Conservation (phyloP, 1,140 invertebrate genomes). For the Muscidifurax raptorellus region DNA sequence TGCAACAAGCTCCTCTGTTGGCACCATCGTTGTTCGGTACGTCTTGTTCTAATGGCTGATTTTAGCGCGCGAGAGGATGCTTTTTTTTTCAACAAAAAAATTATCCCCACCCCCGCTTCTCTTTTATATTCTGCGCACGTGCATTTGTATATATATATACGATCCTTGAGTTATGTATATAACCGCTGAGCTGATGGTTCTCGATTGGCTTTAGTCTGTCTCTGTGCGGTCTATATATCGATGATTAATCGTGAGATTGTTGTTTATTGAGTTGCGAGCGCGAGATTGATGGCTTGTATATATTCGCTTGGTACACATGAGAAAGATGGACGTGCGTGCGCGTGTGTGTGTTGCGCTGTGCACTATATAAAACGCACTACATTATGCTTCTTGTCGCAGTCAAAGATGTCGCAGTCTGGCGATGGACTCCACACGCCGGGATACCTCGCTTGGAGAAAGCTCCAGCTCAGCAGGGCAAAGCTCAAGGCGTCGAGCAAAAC, state of each 20-base stretch:
- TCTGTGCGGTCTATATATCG: not conserved
- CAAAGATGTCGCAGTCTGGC: constrained; percentile 82
- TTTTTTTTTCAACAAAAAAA: not conserved
- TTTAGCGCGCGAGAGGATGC: not conserved
- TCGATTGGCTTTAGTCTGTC: not conserved
- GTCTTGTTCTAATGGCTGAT: constrained; percentile 60
- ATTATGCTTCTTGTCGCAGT: constrained; percentile 54
- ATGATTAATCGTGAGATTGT: not conserved
- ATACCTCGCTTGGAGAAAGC: constrained; percentile 91
- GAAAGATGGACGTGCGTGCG: not conserved
- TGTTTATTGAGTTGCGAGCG: not conserved
- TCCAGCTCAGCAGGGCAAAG: constrained; percentile 95
- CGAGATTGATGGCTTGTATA: not conserved
- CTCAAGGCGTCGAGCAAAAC: constrained; percentile 98
- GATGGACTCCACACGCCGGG: constrained; percentile 87
- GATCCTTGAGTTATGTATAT: not conserved
- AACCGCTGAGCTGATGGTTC: not conserved
- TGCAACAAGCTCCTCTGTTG: constrained; percentile 69
- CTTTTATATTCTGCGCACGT: not conserved
- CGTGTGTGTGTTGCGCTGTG: not conserved
- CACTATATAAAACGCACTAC: no score
- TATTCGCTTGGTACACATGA: not conserved
- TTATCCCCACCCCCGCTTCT: not conserved
- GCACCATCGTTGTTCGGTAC: constrained; percentile 66
- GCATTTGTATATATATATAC: no score